Evolutionary conservation across 53 echinoderm and acorn worm genomes (phyloP), one percentile per base, ranked within the genome.

Genomic region (Luidia sarsii): DNA sequence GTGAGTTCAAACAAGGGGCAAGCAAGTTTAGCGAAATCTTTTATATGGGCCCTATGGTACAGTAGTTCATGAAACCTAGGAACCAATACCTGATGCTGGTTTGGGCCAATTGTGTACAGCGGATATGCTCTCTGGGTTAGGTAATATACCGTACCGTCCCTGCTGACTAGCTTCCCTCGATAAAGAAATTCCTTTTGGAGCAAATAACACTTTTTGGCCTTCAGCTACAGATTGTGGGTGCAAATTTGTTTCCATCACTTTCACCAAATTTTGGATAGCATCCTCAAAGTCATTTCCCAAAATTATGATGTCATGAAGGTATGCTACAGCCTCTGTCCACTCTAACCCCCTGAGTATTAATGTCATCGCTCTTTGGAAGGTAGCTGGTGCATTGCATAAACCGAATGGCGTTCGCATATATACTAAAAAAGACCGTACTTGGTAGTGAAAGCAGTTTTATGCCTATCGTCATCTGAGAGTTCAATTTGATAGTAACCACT

Each of bases 371-470:
- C 53, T 16, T 21, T 53, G 53, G 22, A 53, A 53, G 5, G 53
- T 53, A n/a, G 22, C 53, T 21, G 53, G 53, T 16, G 53, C 53
- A 53, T 53, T 53, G 22, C 53, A 53, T 16, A 53, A 53, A 16
- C 53, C 53, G n/a, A 53, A 53, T 53, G 53, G 53, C 53, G n/a
- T 53, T 11, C 53, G 53, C 18, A 5, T 19, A 53, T 19, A 53
- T 53, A 53, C n/a, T 53, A 4, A 19, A 53, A 53, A n/a, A 53
- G 22, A 4, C 53, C 18, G 22, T 53, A 53, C n/a, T 53, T 53
- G 18, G 53, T 53, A n/a, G 22, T 66, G 57, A 87, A 87, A 20
- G 88, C 82, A 23, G 82, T 87, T 51, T 82, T 73, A 29, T 51
- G 74, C 33, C 67, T 64, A 63, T 87, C 66, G 18, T 82, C 65